phyloP scores from a whole-genome alignment of 2,888 invertebrate genomes.

The Limnephilus rhombicus region DNA sequence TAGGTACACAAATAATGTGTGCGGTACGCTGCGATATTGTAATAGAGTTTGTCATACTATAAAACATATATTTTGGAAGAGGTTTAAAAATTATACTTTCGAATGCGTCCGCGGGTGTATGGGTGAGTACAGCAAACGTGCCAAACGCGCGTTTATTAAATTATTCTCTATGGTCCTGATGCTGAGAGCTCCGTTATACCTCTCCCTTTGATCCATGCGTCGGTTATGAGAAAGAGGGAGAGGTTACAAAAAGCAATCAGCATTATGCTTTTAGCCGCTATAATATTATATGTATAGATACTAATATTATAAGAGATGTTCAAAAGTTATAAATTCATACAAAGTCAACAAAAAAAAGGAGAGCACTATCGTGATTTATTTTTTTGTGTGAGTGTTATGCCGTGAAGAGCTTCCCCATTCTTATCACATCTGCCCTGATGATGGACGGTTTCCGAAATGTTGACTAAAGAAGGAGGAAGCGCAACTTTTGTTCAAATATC shows the following conservation, averaged over 20 bases:
- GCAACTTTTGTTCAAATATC: no score
- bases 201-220: neutral
- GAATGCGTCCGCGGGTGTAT: neutral
- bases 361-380: no score
- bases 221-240: neutral
- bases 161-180: neutral
- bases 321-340: no score
- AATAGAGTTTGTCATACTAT: neutral
- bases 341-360: no score
- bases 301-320: no score
- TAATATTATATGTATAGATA: neutral
- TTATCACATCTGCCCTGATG: no score
- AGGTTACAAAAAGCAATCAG: neutral
- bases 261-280: neutral
- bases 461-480: no score
- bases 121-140: neutral
- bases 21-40: neutral
- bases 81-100: neutral
- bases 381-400: no score
- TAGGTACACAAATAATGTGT: neutral
- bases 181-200: neutral
- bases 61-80: neutral
- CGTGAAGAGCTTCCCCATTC: no score
- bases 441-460: no score
- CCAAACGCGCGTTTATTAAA: neutral